Evolutionary conservation across 30 jellyfish, hydroid and myxozoan species (phyloP).

Genomic region (Aurelia aurita complex sp. Pacific): DNA sequence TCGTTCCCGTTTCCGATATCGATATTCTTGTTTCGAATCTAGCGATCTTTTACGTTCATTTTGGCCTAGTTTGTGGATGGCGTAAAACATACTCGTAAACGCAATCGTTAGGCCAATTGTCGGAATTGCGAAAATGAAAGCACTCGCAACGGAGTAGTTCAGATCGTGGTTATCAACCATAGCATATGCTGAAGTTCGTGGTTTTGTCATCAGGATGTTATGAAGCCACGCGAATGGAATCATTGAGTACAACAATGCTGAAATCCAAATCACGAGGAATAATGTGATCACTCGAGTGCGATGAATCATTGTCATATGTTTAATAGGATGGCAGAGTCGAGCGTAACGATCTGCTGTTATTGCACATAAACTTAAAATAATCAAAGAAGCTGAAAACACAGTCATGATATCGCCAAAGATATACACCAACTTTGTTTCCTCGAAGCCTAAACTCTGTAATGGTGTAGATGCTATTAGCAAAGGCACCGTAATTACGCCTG

Average conservation of each 20-base stretch:
- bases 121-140: conserved; percentile 42
- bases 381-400: conserved; percentile 52
- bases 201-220: conserved; percentile 25
- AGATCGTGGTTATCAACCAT: conserved; percentile 23
- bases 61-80: conserved; percentile 59
- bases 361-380: conserved; percentile 54
- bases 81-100: conserved; percentile 65
- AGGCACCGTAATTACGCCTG: conserved; percentile 74
- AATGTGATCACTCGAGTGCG: conserved; percentile 9
- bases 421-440: conserved; percentile 13
- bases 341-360: conserved; percentile 63
- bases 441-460: neutral
- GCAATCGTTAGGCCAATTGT: conserved; percentile 47
- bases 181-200: conserved; percentile 3
- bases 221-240: conserved; percentile 68
- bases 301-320: conserved; percentile 13
- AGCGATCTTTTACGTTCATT: conserved; percentile 39
- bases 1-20: conserved; percentile 52
- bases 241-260: conserved; percentile 31
- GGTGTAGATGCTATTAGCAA: conserved; percentile 32
- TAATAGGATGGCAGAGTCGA: conserved; percentile 61
- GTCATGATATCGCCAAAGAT: conserved; percentile 61
- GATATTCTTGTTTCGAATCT: conserved; percentile 8
- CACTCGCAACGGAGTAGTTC: conserved; percentile 47
- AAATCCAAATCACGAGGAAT: conserved; percentile 39